These are phyloP conservation scores for Epizoanthus fatuus DNA, from an alignment of 92 coral and sea anemone species.

Conservation along the genomic window DNA sequence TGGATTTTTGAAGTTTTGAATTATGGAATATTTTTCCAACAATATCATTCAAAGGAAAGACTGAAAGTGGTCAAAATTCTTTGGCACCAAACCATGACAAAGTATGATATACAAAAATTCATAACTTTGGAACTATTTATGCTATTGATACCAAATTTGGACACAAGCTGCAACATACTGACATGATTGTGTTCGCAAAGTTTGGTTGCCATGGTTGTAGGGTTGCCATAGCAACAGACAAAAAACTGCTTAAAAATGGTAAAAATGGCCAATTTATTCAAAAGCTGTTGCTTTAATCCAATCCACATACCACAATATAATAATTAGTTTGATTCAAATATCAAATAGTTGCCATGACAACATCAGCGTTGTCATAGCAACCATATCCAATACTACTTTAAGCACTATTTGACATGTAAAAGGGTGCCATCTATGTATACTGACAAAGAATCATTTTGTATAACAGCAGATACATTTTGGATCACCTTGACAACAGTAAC, in stretches of 20 bases:
- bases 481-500: background rate
- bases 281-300: background rate
- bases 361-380: conserved; percentile 8
- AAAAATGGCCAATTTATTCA: conserved; percentile 13
- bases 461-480: background rate
- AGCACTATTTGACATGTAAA: background rate
- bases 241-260: conserved; percentile 18
- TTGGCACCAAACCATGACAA: background rate
- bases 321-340: background rate
- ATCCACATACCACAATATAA: background rate
- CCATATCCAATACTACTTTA: background rate
- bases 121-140: background rate
- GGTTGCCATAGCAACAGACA: conserved; percentile 20
- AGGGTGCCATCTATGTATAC: background rate
- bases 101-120: background rate
- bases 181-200: background rate
- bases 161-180: background rate
- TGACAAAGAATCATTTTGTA: conserved; percentile 7
- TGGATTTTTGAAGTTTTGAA: conserved; percentile 17
- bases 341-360: conserved; percentile 2
- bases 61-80: background rate
- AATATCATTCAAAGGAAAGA: background rate
- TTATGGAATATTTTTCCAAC: conserved; percentile 2
- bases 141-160: conserved; percentile 2
- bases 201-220: background rate